These are phyloP conservation scores for Siphonodentalium dalli DNA, from an alignment of 2,888 invertebrate species.

Conservation along the genomic window DNA sequence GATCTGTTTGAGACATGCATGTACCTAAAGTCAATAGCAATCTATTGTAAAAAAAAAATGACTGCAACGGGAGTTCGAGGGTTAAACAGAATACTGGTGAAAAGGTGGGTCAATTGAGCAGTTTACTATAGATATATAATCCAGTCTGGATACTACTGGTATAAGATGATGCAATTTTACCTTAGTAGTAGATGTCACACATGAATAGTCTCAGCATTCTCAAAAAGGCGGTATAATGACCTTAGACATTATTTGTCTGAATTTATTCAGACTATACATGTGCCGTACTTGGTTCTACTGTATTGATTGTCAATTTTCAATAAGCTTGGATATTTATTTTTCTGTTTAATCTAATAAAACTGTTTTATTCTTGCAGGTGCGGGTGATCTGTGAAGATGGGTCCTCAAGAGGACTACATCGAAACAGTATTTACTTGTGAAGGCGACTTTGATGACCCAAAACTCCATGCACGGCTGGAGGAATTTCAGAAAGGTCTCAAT, in stretches of 20 bases:
- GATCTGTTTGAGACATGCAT: too few relatives aligned
- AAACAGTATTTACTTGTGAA: slow-evolving; percentile 88
- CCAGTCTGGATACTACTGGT: too few relatives aligned
- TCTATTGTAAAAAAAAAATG: too few relatives aligned
- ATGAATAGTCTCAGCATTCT: background rate
- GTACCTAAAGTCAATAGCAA: too few relatives aligned
- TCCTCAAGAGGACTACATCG: slow-evolving; percentile 70
- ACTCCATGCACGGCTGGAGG: slow-evolving; percentile 81
- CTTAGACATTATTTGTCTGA: background rate
- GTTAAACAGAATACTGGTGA: too few relatives aligned
- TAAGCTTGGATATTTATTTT: too few relatives aligned
- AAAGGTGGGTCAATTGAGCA: too few relatives aligned
- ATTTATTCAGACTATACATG: background rate
- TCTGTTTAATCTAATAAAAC: background rate
- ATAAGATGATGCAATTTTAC: too few relatives aligned
- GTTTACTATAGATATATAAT: too few relatives aligned
- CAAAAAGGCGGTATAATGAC: background rate
- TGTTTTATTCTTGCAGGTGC: slow-evolving; percentile 33
- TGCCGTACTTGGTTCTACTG: background rate
- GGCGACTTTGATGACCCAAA: slow-evolving; percentile 88
- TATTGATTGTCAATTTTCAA: too few relatives aligned
- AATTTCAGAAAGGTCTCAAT: slow-evolving; percentile 80
- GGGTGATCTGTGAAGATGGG: slow-evolving; percentile 54
- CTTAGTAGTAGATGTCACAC: too few relatives aligned
- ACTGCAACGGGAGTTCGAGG: too few relatives aligned